phyloP scores from a whole-genome alignment of 2,888 invertebrate species.

The Phalangium opilio region DNA sequence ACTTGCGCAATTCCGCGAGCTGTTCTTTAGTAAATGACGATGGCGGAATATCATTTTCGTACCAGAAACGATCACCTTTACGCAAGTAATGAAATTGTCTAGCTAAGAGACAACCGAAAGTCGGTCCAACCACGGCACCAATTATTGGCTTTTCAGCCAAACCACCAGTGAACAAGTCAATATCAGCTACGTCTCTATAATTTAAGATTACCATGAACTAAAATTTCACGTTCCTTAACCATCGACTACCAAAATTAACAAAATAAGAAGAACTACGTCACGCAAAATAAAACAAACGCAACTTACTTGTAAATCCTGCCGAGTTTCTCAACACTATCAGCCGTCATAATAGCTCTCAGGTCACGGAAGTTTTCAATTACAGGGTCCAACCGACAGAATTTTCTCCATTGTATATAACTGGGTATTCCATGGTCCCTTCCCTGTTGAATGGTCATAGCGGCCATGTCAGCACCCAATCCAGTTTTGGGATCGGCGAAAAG shows the following conservation, averaged over 20 bases:
- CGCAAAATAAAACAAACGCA: not conserved
- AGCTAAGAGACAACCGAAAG: constrained; percentile 67
- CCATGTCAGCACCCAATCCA: constrained; percentile 29
- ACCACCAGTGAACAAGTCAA: constrained; percentile 71
- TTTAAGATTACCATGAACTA: no score
- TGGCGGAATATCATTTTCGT: constrained; percentile 83
- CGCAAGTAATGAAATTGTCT: constrained; percentile 66
- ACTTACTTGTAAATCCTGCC: constrained; percentile 50
- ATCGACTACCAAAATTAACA: no score
- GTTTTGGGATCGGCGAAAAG: constrained; percentile 25
- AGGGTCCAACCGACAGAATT: constrained; percentile 43
- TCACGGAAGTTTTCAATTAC: constrained; percentile 39
- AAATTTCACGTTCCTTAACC: no score
- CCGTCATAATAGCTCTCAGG: constrained; percentile 40
- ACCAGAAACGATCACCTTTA: constrained; percentile 85
- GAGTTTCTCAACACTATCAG: constrained; percentile 45
- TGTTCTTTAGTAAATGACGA: constrained; percentile 63
- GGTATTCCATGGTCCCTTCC: constrained; percentile 68
- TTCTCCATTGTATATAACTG: constrained; percentile 50
- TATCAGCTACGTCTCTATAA: constrained; percentile 46
- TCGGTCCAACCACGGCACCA: constrained; percentile 71
- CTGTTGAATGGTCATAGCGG: constrained; percentile 41
- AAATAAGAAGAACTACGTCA: not conserved
- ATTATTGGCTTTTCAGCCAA: constrained; percentile 59
- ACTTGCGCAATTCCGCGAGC: constrained; percentile 61